A percentile compares a stretch with the other conserved stretches of the same genome.
Conservation (phyloP, 2,888 invertebrate genomes). For the Amphimallon solstitiale region DNA sequence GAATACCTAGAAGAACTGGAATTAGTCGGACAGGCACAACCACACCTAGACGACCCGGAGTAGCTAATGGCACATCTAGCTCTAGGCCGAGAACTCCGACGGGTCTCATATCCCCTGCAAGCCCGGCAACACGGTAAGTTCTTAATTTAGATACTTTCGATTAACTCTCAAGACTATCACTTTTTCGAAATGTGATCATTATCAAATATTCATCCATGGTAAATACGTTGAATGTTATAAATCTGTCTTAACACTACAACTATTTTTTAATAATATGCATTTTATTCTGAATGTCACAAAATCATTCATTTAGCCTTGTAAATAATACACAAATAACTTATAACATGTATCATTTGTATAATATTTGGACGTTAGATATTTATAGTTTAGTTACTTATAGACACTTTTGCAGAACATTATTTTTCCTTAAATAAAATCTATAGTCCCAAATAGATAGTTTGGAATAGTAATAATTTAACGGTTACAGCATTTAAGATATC, state of each 20-base stretch:
- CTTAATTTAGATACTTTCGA: constrained; percentile 7
- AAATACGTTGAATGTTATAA: too few species aligned
- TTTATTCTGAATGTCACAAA: background rate
- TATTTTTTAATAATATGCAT: too few species aligned
- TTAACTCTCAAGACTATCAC: constrained; percentile 18
- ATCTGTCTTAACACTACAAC: too few species aligned
- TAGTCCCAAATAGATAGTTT: too few species aligned
- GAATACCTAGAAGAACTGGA: constrained; percentile 80
- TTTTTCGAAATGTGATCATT: background rate
- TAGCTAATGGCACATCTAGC: constrained; percentile 61
- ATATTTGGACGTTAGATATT: too few species aligned
- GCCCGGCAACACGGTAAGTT: constrained; percentile 75
- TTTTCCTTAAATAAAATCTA: too few species aligned
- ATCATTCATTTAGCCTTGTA: background rate
- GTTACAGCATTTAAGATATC: too few species aligned
- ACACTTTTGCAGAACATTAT: too few species aligned
- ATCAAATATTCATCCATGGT: too few species aligned
- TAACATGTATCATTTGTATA: background rate
- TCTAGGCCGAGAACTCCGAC: constrained; percentile 81
- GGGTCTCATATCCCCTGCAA: constrained; percentile 79
- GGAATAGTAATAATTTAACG: too few species aligned
- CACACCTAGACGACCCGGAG: constrained; percentile 71
- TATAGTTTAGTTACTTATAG: too few species aligned
- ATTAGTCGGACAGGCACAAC: constrained; percentile 64
- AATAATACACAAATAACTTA: constrained; percentile 13